Evolutionary conservation across 2,888 invertebrate species (phyloP).

Genomic region (Lochmaea capreae): DNA sequence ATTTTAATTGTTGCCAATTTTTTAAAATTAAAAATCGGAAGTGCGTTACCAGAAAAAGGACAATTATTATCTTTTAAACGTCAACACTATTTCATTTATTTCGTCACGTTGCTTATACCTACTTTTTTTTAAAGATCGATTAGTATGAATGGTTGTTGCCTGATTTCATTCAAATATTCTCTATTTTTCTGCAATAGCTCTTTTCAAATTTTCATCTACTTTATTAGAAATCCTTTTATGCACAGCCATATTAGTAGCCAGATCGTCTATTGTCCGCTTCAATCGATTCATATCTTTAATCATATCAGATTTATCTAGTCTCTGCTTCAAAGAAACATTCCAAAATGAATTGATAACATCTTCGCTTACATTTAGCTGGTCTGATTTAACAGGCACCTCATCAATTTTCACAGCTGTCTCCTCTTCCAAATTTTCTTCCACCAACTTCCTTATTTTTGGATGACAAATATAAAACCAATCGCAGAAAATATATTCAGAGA

Average conservation of each 20-base stretch:
- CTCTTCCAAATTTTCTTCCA: conserved; percentile 61
- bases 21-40: too few relatives aligned
- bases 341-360: conserved; percentile 37
- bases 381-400: background rate
- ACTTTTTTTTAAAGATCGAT: too few relatives aligned
- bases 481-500: conserved; percentile 68
- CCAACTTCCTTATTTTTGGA: conserved; percentile 56
- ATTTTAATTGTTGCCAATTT: too few relatives aligned
- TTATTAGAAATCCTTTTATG: conserved; percentile 56
- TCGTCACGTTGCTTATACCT: too few relatives aligned
- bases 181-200: conserved; percentile 44
- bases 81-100: too few relatives aligned
- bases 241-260: conserved; percentile 60
- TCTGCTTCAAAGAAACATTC: conserved; percentile 30
- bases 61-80: too few relatives aligned
- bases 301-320: conserved; percentile 38
- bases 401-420: conserved; percentile 39
- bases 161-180: background rate
- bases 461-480: conserved; percentile 72
- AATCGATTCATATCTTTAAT: conserved; percentile 55
- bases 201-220: conserved; percentile 50
- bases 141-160: too few relatives aligned
- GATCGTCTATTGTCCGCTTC: conserved; percentile 57
- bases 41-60: too few relatives aligned
- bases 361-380: background rate